phyloP scores from a whole-genome alignment of 2,888 invertebrate species.

The Mycogona germanica region DNA sequence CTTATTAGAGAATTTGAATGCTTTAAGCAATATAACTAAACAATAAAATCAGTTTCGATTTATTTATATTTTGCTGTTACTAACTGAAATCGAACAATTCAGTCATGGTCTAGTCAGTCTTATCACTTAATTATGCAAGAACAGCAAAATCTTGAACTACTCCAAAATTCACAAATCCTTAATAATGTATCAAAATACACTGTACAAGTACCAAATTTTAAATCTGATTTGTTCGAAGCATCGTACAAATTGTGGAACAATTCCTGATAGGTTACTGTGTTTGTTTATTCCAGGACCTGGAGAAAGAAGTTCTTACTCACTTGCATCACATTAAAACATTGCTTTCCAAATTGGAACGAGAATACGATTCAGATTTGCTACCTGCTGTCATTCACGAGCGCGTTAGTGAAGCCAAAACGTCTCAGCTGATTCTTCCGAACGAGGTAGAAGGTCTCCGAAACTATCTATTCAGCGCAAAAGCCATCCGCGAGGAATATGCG shows the following conservation, averaged over 20 bases:
- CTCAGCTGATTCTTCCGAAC: slow-evolving; percentile 60
- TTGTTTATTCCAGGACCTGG: slow-evolving; percentile 36
- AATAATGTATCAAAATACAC: neutral
- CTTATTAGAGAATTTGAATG: too few species aligned
- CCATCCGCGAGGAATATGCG: slow-evolving; percentile 61
- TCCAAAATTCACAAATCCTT: neutral
- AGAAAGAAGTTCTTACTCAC: slow-evolving; percentile 53
- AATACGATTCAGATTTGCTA: slow-evolving; percentile 47
- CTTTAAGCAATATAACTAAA: too few species aligned
- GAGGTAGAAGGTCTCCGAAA: slow-evolving; percentile 68
- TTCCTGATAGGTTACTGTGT: neutral
- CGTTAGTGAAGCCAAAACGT: slow-evolving; percentile 67
- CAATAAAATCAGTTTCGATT: too few species aligned
- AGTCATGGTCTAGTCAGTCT: neutral
- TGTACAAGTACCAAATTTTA: slow-evolving; percentile 36
- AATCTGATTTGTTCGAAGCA: slow-evolving; percentile 50
- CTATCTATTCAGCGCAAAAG: slow-evolving; percentile 64
- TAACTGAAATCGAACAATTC: neutral
- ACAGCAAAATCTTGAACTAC: too few species aligned
- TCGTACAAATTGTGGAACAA: neutral
- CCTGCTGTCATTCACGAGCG: slow-evolving; percentile 69
- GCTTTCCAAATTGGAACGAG: slow-evolving; percentile 55
- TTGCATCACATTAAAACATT: slow-evolving; percentile 56
- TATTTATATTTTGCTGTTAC: neutral
- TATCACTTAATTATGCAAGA: too few species aligned